These are phyloP conservation scores for Agrochola lychnidis DNA, from an alignment of 2,888 invertebrate genomes.

Conservation along the genomic window DNA sequence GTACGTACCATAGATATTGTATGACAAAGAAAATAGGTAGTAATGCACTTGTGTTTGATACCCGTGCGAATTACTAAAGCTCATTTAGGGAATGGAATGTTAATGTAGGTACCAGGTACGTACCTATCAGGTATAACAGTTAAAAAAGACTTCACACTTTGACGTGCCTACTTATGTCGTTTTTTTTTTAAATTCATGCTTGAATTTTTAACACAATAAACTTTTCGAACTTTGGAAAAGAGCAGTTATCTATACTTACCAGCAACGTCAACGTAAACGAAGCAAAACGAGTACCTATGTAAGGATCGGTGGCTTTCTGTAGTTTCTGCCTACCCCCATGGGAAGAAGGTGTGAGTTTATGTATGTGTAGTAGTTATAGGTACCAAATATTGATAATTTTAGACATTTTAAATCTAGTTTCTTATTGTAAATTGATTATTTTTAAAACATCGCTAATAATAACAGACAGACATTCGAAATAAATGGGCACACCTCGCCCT, in stretches of 20 bases:
- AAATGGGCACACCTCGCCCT: conserved; percentile 35
- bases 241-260: too few relatives aligned
- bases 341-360: not conserved
- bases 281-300: too few relatives aligned
- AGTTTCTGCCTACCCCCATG: not conserved
- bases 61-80: conserved; percentile 48
- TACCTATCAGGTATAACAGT: too few relatives aligned
- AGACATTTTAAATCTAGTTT: not conserved
- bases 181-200: too few relatives aligned
- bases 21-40: conserved; percentile 42
- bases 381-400: not conserved
- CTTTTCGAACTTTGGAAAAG: too few relatives aligned
- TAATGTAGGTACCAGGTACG: not conserved
- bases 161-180: too few relatives aligned
- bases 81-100: conserved; percentile 28
- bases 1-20: conserved; percentile 18
- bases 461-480: conserved; percentile 9
- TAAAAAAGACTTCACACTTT: not conserved
- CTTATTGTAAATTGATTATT: conserved; percentile 15
- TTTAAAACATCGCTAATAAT: conserved; percentile 6
- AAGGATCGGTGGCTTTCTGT: not conserved
- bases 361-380: too few relatives aligned
- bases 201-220: too few relatives aligned
- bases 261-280: too few relatives aligned
- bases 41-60: conserved; percentile 34